Evolutionary conservation across 2,797 vertebrate species (phyloP).

Genomic region (Cossypha niveicapilla): DNA sequence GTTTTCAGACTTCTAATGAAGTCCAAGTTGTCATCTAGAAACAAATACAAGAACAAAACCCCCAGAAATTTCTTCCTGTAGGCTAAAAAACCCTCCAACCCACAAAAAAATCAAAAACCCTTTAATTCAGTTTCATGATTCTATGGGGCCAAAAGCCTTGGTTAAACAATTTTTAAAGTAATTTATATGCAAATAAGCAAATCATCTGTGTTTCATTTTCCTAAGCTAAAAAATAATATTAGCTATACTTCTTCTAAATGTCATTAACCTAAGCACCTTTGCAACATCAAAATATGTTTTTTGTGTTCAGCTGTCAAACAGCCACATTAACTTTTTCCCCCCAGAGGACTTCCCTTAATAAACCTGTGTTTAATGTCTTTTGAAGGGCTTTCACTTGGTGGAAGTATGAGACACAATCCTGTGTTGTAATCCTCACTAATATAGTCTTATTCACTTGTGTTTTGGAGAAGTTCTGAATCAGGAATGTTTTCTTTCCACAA

Average conservation of each 20-base stretch:
- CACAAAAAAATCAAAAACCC: not conserved
- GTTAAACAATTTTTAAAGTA: not conserved
- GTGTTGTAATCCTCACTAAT: not conserved
- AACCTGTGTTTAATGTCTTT: not conserved
- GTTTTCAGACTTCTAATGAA: not conserved
- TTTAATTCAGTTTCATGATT: not conserved
- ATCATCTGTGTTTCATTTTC: not conserved
- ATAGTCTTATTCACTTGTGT: not conserved
- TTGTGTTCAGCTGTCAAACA: not conserved
- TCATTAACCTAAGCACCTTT: conserved; percentile 1
- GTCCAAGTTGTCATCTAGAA: not conserved
- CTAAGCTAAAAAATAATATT: not conserved
- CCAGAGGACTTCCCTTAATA: not conserved
- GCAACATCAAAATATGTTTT: not conserved
- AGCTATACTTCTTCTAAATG: not conserved
- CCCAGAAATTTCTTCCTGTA: not conserved
- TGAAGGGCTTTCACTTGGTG: not conserved
- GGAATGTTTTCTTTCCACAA: not conserved
- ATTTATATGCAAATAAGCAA: conserved; percentile 36
- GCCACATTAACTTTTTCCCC: not conserved
- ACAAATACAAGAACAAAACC: not conserved
- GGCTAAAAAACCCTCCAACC: not conserved
- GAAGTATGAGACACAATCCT: not conserved
- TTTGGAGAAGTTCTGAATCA: not conserved
- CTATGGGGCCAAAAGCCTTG: not conserved